These are phyloP conservation scores for Kryphioiulus occultus DNA, from an alignment of 2,888 invertebrate genomes.

Conservation along the genomic window DNA sequence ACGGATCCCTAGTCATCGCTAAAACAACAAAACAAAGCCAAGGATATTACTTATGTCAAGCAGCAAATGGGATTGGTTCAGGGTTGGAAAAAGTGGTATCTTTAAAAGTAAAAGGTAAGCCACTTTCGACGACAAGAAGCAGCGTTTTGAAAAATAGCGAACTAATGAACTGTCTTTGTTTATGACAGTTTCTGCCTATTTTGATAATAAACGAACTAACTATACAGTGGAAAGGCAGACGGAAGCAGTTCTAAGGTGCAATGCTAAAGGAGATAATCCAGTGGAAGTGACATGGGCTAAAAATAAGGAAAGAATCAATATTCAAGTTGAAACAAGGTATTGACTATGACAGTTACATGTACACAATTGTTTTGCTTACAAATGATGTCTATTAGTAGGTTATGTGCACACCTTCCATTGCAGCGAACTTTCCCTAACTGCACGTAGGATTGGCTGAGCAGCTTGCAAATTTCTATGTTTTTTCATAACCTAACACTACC, in stretches of 20 bases:
- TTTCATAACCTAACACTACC: no score
- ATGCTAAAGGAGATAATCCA: conserved; percentile 64
- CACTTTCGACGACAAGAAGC: neutral
- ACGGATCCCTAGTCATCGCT: conserved; percentile 52
- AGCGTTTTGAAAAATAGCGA: neutral
- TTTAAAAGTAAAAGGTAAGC: conserved; percentile 53
- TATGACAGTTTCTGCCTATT: conserved; percentile 51
- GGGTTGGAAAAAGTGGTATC: conserved; percentile 53
- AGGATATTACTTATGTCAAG: conserved; percentile 53
- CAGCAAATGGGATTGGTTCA: conserved; percentile 53
- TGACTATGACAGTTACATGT: neutral
- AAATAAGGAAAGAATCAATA: conserved; percentile 55
- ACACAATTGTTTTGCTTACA: neutral
- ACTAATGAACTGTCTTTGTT: neutral
- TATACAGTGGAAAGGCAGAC: conserved; percentile 59
- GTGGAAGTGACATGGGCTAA: conserved; percentile 63
- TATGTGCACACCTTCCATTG: no score
- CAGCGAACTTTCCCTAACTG: no score
- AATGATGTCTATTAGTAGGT: no score
- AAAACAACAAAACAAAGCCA: conserved; percentile 51
- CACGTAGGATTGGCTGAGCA: no score
- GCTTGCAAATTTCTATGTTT: no score
- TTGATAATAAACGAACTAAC: conserved; percentile 52
- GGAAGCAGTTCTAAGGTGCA: conserved; percentile 61
- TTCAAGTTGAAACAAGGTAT: conserved; percentile 52